Evolutionary conservation across 2,888 invertebrate genomes (phyloP), one percentile per base, ranked within the genome.

Genomic region (Hydrotaea cyrtoneurina): DNA sequence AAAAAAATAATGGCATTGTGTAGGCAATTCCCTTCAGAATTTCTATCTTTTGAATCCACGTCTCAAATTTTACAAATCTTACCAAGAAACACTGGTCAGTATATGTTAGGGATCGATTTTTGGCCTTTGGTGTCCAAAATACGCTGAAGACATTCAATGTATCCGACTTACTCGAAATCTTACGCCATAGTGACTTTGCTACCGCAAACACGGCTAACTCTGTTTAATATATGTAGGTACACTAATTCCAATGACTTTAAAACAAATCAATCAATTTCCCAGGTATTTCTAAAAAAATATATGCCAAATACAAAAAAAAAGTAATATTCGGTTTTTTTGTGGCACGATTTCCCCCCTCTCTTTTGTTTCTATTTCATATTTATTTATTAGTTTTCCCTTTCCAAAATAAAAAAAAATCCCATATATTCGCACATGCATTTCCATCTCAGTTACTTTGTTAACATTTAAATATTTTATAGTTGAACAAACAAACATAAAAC

Each of bases 361-460:
- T 57, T 57, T 57, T 39, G 39, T 59, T 59, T 13, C 4, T 15
- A 26, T 15, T 26, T 59, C 4, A 23, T 3, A 59, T 0, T 59
- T 62, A 62, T 62, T 62, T 62, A 62, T 62, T 62, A n/a, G 31
- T 15, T 62, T 62, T 62, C 15, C 62, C n/a, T n/a, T n/a, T n/a
- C n/a, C n/a, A n/a, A n/a, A 13, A 31, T 15, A 31, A 62, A 7
- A 31, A 31, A 3, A 31, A 62, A 26, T 5, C 3, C 31, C 62
- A 31, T 50, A 8, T 3, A 50, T n/a, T 2, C 39, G 17, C 43
- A 15, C 39, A 39, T 31, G 31, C 31, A 43, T 62, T 81, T 66
- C 15, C 66, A 78, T 59, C 73, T 31, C 64, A 76, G 31, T 53
- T 76, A 64, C 39, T 64, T 59, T 74, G n/a, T 21, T 11, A 64